Conservation (phyloP, 2,113 vertebrate species). For the Prietella phreatophila region DNA sequence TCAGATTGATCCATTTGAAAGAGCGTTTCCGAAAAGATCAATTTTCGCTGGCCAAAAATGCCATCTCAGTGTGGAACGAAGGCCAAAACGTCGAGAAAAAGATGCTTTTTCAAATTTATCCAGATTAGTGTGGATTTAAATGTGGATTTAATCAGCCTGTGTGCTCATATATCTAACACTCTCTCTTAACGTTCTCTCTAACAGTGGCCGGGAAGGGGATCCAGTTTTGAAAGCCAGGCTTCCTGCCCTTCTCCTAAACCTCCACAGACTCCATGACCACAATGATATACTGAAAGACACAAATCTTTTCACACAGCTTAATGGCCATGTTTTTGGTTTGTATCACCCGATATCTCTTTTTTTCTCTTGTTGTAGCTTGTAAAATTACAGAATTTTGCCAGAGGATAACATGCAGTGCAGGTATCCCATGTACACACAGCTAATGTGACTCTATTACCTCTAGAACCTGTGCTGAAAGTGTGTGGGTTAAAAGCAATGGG, state of each 20-base stretch:
- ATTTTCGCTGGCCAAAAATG: too few species aligned
- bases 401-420: slow-evolving; percentile 14
- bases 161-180: neutral
- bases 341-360: slow-evolving; percentile 1
- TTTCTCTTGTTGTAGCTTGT: slow-evolving; percentile 35
- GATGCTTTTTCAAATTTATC: too few species aligned
- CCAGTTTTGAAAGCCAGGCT: slow-evolving; percentile 96
- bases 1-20: too few species aligned
- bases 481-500: slow-evolving; percentile 3
- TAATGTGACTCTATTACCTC: slow-evolving; percentile 20
- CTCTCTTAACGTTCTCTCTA: slow-evolving; percentile 56
- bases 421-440: slow-evolving; percentile 15
- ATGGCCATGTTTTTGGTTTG: slow-evolving; percentile 38
- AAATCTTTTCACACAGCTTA: slow-evolving; percentile 16
- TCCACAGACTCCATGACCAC: slow-evolving; percentile 76
- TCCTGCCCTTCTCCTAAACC: slow-evolving; percentile 95
- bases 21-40: too few species aligned
- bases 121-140: neutral
- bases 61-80: too few species aligned
- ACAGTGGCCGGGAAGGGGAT: slow-evolving; percentile 89
- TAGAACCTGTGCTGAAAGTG: slow-evolving; percentile 29
- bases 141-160: neutral
- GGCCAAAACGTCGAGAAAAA: too few species aligned
- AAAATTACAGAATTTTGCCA: slow-evolving; percentile 21
- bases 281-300: neutral